A percentile compares a stretch with the other conserved stretches of the same genome.
Evolutionary conservation across 2,113 vertebrate species (phyloP).

Genomic region (Pomatorhinus ruficollis): DNA sequence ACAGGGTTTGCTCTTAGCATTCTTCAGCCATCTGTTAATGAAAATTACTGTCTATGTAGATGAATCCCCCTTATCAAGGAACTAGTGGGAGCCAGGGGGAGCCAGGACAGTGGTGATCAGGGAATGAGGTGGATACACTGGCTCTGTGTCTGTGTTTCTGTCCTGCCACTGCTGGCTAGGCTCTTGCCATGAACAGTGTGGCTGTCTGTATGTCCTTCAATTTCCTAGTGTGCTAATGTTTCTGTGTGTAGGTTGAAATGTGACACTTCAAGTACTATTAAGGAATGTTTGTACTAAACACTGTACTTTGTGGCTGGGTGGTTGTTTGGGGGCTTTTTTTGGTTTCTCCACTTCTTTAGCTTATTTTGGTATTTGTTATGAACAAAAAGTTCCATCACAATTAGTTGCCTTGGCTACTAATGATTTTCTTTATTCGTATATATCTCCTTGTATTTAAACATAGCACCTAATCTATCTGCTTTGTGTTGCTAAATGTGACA

Average conservation of each 20-base stretch:
- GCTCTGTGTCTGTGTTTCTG: not conserved
- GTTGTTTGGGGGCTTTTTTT: not conserved
- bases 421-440: not conserved
- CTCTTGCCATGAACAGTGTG: not conserved
- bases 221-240: not conserved
- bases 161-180: not conserved
- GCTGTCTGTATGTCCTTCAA: not conserved
- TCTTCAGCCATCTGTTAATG: not conserved
- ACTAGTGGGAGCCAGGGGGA: not conserved
- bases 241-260: not conserved
- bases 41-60: not conserved
- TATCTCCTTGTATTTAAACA: slow-evolving; percentile 15
- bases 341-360: not conserved
- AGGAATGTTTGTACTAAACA: not conserved
- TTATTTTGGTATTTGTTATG: slow-evolving; percentile 29
- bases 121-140: not conserved
- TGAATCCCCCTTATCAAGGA: not conserved
- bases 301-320: not conserved
- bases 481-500: not conserved
- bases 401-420: slow-evolving; percentile 59
- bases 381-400: slow-evolving; percentile 10
- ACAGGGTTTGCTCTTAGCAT: not conserved
- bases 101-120: not conserved
- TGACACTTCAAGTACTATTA: not conserved
- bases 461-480: slow-evolving; percentile 2